Base-by-base conservation (phyloP, 2,113 vertebrate species). In the Anguilla japonica region DNA sequence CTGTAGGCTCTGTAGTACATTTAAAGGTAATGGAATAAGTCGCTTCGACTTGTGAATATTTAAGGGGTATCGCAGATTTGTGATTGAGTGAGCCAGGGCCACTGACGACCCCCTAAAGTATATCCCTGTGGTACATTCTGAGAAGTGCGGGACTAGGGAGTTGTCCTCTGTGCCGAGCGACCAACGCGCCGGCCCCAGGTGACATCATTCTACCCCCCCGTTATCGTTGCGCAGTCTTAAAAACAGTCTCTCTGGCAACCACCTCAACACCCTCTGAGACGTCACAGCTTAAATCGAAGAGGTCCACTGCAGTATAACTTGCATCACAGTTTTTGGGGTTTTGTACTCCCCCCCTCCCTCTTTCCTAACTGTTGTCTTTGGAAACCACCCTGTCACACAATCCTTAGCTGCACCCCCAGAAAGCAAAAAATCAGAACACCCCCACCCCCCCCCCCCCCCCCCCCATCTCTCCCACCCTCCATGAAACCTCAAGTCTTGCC, bases 171-270 rank as follows among this genome's bases (percentile, higher is more conserved):
- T 67, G 22, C 8, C 5, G 18, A 67, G 5, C 43, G 56, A 26
- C 60, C 18, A 14, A 67, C 18, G 11, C 60, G 15, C 57, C 15
- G 2, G 18, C 60, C 60, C 8, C 18, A 67, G 18, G 18, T 67
- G 60, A 67, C 22, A 26, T 67, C 60, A 67, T 67, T 67, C 60
- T 67, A n/a, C 71, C 71, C 26, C n/a, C 71, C 71, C 9, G 71
- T 75, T 75, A 29, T 87, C 67, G 57, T 85, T 18, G 56, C 41
- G 56, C 81, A 90, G 84, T 85, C 87, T 86, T 22, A 89, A 40
- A 86, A 90, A 89, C 84, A 85, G 56, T 90, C 84, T 50, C 90
- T 63, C 85, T 90, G 87, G 89, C 82, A 90, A 92, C 90, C 11
- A 2, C 82, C 79, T 57, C 29, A 50, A 14, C 20, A 46, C 2